These are phyloP conservation scores for Saccostrea echinata DNA, from an alignment of 1,140 invertebrate genomes.

Conservation along the genomic window DNA sequence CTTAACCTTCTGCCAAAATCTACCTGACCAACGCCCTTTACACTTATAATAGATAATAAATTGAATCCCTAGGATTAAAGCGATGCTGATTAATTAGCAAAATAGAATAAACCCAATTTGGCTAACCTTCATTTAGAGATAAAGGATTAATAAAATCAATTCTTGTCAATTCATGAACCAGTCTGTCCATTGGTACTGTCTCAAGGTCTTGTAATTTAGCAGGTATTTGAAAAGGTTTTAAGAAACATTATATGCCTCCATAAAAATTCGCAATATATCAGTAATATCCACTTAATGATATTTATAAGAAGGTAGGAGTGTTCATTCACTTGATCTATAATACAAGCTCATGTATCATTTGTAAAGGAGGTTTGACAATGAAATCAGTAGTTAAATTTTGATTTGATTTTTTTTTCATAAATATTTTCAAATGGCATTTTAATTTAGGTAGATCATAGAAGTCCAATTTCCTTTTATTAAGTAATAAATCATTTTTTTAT, in stretches of 20 bases:
- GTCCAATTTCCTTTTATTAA: not conserved
- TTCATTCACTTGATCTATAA: not conserved
- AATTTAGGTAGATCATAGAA: not conserved
- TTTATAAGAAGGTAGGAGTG: not conserved
- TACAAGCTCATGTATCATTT: not conserved
- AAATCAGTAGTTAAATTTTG: too few species aligned
- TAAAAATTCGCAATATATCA: not conserved
- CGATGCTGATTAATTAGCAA: too few species aligned
- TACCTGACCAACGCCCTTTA: too few species aligned
- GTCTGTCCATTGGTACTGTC: too few species aligned
- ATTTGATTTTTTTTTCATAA: slow-evolving; percentile 23
- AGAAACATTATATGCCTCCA: not conserved
- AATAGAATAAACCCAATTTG: too few species aligned
- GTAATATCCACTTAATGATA: not conserved
- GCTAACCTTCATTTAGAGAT: too few species aligned
- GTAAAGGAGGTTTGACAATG: not conserved
- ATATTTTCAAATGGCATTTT: slow-evolving; percentile 11
- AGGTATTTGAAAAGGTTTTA: not conserved
- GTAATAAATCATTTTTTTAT: not conserved
- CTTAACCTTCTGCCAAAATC: too few species aligned
- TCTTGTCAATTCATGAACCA: too few species aligned
- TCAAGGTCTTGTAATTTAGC: slow-evolving; percentile 10
- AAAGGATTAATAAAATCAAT: too few species aligned
- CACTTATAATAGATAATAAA: too few species aligned
- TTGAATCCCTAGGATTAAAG: too few species aligned